Evolutionary conservation across 2,113 vertebrate genomes (phyloP).

Genomic region (Manacus vitellinus): DNA sequence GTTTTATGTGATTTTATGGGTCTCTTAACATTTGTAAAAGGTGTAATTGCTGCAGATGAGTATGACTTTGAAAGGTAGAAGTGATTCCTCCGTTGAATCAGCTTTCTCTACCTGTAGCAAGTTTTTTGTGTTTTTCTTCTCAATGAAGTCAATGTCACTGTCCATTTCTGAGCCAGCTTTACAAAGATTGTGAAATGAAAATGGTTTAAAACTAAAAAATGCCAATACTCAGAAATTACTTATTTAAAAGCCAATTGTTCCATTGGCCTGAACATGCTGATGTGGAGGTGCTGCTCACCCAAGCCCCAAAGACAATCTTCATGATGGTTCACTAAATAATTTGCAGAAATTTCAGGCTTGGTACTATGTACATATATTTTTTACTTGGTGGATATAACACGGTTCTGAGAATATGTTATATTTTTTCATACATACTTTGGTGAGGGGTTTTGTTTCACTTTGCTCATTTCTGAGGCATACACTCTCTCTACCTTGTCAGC

Average conservation of each 20-base stretch:
- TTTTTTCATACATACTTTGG: neutral
- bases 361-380: neutral
- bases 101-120: neutral
- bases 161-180: neutral
- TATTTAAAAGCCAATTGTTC: neutral
- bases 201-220: neutral
- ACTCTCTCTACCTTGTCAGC: neutral
- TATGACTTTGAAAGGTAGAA: neutral
- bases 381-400: neutral
- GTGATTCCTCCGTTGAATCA: neutral
- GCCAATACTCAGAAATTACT: neutral
- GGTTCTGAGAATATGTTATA: neutral
- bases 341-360: neutral
- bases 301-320: neutral
- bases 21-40: neutral
- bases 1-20: neutral
- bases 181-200: neutral
- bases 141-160: neutral
- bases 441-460: neutral
- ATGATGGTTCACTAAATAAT: neutral
- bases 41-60: neutral
- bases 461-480: neutral
- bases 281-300: neutral
- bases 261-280: neutral
- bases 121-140: neutral